A percentile compares a stretch with the other conserved stretches of the same genome.
phyloP scores from a whole-genome alignment of 2,888 invertebrate species.

The Dioctria rufipes region DNA sequence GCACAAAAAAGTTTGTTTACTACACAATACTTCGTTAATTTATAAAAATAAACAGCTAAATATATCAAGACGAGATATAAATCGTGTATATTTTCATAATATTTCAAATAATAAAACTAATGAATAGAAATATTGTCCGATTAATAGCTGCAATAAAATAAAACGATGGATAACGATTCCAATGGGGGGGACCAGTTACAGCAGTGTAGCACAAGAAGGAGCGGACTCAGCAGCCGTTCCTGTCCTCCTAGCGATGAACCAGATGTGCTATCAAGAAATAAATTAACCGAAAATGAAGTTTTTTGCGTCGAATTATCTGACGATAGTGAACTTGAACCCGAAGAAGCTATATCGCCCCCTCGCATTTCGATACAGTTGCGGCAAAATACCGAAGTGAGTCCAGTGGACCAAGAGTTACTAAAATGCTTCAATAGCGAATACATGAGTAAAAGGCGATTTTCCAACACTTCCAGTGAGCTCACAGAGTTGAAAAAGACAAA shows the following conservation, averaged over 20 bases:
- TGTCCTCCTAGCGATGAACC: background rate
- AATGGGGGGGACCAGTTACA: too few relatives aligned
- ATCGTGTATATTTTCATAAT: too few relatives aligned
- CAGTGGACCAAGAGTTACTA: slow-evolving; percentile 11
- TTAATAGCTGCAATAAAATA: background rate
- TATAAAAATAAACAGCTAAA: background rate
- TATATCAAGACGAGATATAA: background rate
- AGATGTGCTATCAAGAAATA: background rate
- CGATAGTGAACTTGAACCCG: slow-evolving; percentile 25
- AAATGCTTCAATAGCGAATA: slow-evolving; percentile 19
- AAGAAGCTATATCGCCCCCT: background rate
- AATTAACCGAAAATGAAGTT: background rate
- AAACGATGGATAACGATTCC: background rate
- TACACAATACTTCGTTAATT: background rate
- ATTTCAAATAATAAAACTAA: too few relatives aligned
- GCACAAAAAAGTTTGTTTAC: slow-evolving; percentile 8
- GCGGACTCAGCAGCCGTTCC: background rate
- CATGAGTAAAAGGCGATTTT: background rate
- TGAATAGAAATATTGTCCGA: background rate
- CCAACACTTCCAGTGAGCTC: background rate
- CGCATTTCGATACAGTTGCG: slow-evolving; percentile 15
- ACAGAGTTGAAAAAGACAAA: background rate
- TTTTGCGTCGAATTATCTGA: slow-evolving; percentile 41
- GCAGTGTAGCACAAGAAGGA: too few relatives aligned
- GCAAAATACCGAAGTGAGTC: slow-evolving; percentile 11